These are phyloP conservation scores for Crambe crambe DNA, from an alignment of 37 sponge, comb jelly and placozoan genomes.

Conservation along the genomic window DNA sequence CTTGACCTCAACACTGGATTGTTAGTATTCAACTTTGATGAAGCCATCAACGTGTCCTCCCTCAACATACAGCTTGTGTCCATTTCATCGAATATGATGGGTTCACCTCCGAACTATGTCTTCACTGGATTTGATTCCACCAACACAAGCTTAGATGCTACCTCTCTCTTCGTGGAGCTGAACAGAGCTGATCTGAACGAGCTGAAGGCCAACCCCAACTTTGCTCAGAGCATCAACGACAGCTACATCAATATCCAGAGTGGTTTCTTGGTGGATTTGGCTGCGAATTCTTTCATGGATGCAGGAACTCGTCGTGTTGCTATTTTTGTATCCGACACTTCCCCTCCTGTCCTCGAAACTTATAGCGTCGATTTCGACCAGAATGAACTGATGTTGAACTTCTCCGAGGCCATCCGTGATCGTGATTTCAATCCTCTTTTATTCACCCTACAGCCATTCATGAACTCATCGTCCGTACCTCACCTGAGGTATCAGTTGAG, in stretches of 20 bases:
- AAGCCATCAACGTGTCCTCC: conserved; percentile 70
- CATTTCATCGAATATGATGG: conserved; percentile 22
- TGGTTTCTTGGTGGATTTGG: conserved; percentile 66
- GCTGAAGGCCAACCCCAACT: conserved; percentile 43
- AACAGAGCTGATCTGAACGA: conserved; percentile 50
- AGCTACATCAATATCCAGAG: conserved; percentile 55
- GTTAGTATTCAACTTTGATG: conserved; percentile 69
- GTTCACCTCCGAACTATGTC: background rate
- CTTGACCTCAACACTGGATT: conserved; percentile 57
- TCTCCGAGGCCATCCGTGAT: conserved; percentile 64
- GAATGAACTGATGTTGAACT: conserved; percentile 36
- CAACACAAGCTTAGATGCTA: conserved; percentile 53
- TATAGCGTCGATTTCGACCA: conserved; percentile 60
- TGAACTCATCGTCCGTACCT: conserved; percentile 65
- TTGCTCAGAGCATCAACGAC: conserved; percentile 49
- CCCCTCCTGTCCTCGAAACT: conserved; percentile 47
- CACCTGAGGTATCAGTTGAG: conserved; percentile 29
- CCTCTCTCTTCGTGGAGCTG: conserved; percentile 50
- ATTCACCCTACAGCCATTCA: conserved; percentile 70
- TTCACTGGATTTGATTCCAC: conserved; percentile 36
- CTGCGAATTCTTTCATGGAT: conserved; percentile 34
- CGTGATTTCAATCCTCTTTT: conserved; percentile 24
- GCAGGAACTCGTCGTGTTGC: background rate
- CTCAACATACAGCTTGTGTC: conserved; percentile 25
- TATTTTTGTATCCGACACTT: conserved; percentile 49